Conservation (phyloP, 2,797 vertebrate species). For the Onychomys arenicola region DNA sequence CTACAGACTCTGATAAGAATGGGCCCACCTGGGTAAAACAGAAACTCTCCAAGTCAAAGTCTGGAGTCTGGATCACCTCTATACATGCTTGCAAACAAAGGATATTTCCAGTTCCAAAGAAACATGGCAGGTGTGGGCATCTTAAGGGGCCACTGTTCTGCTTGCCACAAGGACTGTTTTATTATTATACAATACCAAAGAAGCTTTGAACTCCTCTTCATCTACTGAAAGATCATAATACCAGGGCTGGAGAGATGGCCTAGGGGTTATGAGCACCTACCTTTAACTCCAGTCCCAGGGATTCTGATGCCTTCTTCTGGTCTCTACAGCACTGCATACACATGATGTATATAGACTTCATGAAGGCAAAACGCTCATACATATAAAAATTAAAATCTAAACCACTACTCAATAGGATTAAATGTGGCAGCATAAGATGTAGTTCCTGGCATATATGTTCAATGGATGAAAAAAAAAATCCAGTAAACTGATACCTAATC, state of each 20-base stretch:
- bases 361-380: not conserved
- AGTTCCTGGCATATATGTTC: not conserved
- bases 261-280: not conserved
- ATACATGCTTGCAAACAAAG: not conserved
- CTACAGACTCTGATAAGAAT: not conserved
- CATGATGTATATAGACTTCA: not conserved
- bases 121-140: too few relatives aligned
- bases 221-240: not conserved
- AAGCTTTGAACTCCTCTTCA: not conserved
- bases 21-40: not conserved
- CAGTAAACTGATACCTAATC: not conserved
- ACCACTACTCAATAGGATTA: not conserved
- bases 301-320: not conserved
- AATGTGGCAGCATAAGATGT: not conserved
- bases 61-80: not conserved
- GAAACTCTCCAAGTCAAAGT: not conserved
- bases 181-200: not conserved
- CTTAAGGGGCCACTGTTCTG: not conserved
- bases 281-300: not conserved
- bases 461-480: not conserved
- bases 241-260: not conserved
- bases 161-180: not conserved
- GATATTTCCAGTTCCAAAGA: not conserved
- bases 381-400: not conserved
- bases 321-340: not conserved